Evolutionary conservation across 2,797 vertebrate species (phyloP).

Genomic region (Parauchenoglanis punctatus): DNA sequence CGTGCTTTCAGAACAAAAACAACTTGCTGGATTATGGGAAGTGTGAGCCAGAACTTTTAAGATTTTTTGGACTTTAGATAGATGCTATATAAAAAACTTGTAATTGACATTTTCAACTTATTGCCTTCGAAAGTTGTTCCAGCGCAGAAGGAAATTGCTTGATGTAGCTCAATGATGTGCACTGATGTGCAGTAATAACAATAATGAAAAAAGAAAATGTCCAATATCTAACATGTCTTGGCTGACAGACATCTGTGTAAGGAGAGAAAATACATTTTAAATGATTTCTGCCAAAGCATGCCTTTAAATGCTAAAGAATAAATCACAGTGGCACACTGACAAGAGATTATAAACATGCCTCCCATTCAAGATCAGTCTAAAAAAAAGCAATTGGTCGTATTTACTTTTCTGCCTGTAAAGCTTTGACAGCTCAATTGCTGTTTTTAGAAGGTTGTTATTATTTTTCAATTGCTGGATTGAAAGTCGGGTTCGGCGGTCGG

Average conservation of each 20-base stretch:
- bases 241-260: neutral
- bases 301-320: neutral
- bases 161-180: neutral
- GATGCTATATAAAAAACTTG: neutral
- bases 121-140: neutral
- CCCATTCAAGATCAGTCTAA: slow-evolving; percentile 42
- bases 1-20: no score
- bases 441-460: slow-evolving; percentile 80
- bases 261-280: neutral
- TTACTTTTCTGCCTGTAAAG: slow-evolving; percentile 74
- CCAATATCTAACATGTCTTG: neutral
- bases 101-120: neutral
- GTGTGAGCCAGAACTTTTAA: no score
- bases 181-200: neutral
- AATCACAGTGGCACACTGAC: neutral
- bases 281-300: neutral
- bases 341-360: neutral
- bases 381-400: slow-evolving; percentile 73
- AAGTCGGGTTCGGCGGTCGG: slow-evolving; percentile 68
- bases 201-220: neutral
- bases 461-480: slow-evolving; percentile 80
- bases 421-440: slow-evolving; percentile 79
- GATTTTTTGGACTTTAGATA: neutral
- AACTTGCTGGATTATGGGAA: no score
- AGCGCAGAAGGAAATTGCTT: neutral